phyloP scores from a whole-genome alignment of 92 coral and sea anemone genomes.

The Epizoanthus rinbou region DNA sequence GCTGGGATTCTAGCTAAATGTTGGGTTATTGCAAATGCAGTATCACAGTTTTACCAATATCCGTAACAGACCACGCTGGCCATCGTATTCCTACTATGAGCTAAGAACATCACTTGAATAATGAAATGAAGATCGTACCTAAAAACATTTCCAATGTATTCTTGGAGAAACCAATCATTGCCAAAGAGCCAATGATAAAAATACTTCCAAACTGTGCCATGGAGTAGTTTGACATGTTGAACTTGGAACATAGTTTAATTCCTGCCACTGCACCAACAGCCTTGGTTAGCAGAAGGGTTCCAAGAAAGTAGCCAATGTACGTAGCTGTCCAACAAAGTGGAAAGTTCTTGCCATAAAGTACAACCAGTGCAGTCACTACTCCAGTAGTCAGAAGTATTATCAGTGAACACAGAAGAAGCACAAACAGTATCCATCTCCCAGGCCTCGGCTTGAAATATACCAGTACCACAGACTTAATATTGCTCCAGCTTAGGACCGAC shows the following conservation, averaged over 20 bases:
- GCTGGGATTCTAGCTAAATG: too few relatives aligned
- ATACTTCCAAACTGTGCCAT: slow-evolving; percentile 77
- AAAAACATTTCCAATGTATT: slow-evolving; percentile 81
- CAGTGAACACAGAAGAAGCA: slow-evolving; percentile 57
- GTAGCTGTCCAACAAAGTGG: slow-evolving; percentile 89
- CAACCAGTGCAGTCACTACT: slow-evolving; percentile 67
- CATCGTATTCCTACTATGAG: too few relatives aligned
- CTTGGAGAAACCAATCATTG: slow-evolving; percentile 86
- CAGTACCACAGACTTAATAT: slow-evolving; percentile 58
- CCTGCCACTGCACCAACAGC: slow-evolving; percentile 91
- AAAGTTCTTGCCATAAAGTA: slow-evolving; percentile 71
- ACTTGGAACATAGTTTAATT: slow-evolving; percentile 68
- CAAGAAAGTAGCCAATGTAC: slow-evolving; percentile 79
- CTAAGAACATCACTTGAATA: neutral
- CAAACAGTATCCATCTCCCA: slow-evolving; percentile 76
- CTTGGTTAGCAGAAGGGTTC: slow-evolving; percentile 66
- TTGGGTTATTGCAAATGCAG: too few relatives aligned
- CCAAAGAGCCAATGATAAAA: slow-evolving; percentile 68
- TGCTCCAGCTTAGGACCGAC: slow-evolving; percentile 46
- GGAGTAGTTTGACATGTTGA: slow-evolving; percentile 71
- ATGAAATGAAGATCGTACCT: slow-evolving; percentile 49
- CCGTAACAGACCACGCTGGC: too few relatives aligned
- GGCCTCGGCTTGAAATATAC: slow-evolving; percentile 69
- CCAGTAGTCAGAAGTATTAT: slow-evolving; percentile 62
- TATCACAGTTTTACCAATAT: too few relatives aligned